Evolutionary conservation across 2,888 invertebrate genomes (phyloP), one percentile per base, ranked within the genome.

Genomic region (Parnassius glacialis): DNA sequence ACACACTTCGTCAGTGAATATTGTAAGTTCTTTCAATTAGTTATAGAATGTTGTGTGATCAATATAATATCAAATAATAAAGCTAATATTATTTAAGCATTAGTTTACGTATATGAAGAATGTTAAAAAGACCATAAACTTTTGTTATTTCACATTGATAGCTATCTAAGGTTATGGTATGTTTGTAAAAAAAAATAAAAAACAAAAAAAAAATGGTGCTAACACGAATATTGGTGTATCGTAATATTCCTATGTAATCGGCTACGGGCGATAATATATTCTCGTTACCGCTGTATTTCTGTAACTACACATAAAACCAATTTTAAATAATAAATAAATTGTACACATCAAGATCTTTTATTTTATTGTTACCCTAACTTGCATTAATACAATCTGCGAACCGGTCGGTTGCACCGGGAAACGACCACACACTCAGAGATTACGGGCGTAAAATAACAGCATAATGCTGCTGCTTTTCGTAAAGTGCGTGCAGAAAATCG

Each of bases 171-270:
- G 83, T 87, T 85, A 86, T 80, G 80, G 80, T 84, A 86, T 80
- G 82, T 88, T 86, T 88, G 76, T 85, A 84, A 72, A 83, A 87
- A 84, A 87, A 79, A 70, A 70, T 71, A 70, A 75, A 75, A 79
- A 75, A 73, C 67, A 57, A 72, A 70, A 85, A 90, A 86, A 87
- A 90, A 87, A 88, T 83, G 88, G 89, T 90, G 90, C 91, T 91
- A 90, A 90, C 88, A 86, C 83, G 75, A 82, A 76, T 80, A 85
- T 85, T 86, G 86, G 82, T 89, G 84, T 87, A 85, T 78, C 82
- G 77, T 84, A 82, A 84, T 62, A 63, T 63, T 69, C 62, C 76
- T 78, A 34, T 34, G 76, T 79, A 79, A 80, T 79, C 80, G 80
- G 80, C 79, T 76, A 81, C 81, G 83, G 86, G 84, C 81, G 81